Base-by-base conservation (phyloP, 2,797 vertebrate genomes). In the Prionace glauca region DNA sequence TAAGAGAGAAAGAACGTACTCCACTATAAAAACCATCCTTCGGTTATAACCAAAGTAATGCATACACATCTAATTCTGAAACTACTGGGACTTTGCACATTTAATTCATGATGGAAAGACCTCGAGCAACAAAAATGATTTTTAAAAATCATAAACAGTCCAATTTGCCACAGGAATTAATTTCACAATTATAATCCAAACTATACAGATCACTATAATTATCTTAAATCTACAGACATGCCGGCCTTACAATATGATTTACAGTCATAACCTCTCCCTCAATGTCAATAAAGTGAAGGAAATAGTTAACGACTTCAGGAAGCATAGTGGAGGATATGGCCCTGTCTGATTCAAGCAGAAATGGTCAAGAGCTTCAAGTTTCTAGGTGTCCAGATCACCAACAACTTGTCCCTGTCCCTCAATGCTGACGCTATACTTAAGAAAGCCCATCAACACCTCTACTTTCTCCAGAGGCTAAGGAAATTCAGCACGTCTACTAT, bases 101-200 rank as follows among this genome's bases (percentile, higher is more conserved):
- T 94, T 60, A 94, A 60, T 74, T n/a, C 62, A 94, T 62, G 26
- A 94, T n/a, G n/a, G 32, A 94, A 94, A 87, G 36, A 20, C 41
- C 84, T 45, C 20, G 22, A 87, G 84, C 45, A 87, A 87, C 20
- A 87, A 87, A 87, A 56, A 56, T 50, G 45, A 26, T 24, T 50
- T 45, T 50, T 16, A 45, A 86, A 86, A 50, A 41, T 56, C 50
- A 56, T 5, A 7, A 50, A 45, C 62, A 87, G 20, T 3, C 50
- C 41, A 86, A 14, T 11, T 22, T 45, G 26, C 18, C 84, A 24
- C 26, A 18, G 26, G 84, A 87, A 50, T 87, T 45, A 87, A 87
- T 22, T 56, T 87, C 45, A 24, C 45, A 87, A 56, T 50, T 50
- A 50, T 22, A 50, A 87, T 45, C 84, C 8, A 29, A 87, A 87